Evolutionary conservation across 2,113 vertebrate genomes (phyloP), one percentile per base, ranked within the genome.

Genomic region (Xenus cinereus): DNA sequence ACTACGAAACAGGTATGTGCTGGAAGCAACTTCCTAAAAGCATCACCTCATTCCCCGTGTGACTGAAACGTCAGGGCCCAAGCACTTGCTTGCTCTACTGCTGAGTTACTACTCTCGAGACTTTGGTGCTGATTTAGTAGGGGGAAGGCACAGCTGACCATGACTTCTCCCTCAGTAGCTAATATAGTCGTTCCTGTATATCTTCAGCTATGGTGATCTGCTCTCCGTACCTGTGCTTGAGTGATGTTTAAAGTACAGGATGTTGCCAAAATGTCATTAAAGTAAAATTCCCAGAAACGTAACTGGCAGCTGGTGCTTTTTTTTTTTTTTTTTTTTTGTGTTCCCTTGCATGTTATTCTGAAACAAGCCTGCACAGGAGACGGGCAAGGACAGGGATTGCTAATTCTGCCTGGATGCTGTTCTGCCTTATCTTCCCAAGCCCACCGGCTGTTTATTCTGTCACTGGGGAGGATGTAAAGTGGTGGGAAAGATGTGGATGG

Each of bases 181-280:
- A 84, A 56, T 67, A 30, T 37, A 94, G 56, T 82, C 87, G 59
- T 63, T 95, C 91, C 78, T 54, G 37, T 91, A 45, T 94, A 89
- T 71, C 72, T 94, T 92, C 87, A 93, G 91, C 92, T 95, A 37
- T 43, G 84, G 77, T 50, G 18, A 75, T 89, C 84, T 96, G 96
- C 90, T 97, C 88, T 96, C 87, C 82, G 53, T 92, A 89, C 87
- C 96, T 91, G 89, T 97, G 89, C 95, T 92, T 77, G 81, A 94
- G 77, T 84, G 46, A 91, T 85, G 91, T 94, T 92, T 79, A 83
- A 95, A 95, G 81, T 95, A 95, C 95, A 95, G 94, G 92, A 87
- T 50, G 66, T 95, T 96, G 91, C 89, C 91, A 95, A 96, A 95
- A 92, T 54, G 71, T 92, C 81, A 97, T 97, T 97, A 97, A 97